Base-by-base conservation (phyloP, 2,113 vertebrate genomes). In the Eptesicus fuscus region DNA sequence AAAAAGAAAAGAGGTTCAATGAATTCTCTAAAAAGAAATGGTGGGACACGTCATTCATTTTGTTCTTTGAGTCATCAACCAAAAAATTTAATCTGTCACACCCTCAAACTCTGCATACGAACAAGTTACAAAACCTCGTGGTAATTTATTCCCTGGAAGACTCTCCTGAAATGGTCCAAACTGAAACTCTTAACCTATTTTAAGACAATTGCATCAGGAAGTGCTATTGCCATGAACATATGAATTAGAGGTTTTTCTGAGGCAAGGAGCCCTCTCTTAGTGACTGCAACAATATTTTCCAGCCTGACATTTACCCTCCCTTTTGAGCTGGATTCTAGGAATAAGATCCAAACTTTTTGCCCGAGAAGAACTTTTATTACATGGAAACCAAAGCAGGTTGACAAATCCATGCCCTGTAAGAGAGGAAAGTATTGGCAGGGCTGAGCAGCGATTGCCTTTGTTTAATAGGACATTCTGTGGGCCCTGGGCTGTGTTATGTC, bases 401-500 rank as follows among this genome's bases (percentile, higher is more conserved):
- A 90, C 61, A 94, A 85, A 71, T 32, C 17, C 90, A 8, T 22
- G 10, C 5, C 96, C 92, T 78, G 74, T 77, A 80, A 92, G 84
- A 93, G 73, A 76, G 35, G 25, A 71, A 80, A 49, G 53, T 91
- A 77, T 67, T 88, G 95, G 93, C 95, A 94, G 89, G 47, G 42
- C 79, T 90, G 32, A 30, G 56, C 28, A 40, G 88, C 91, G 84
- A 95, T 97, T 92, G 96, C 96, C 95, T 89, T 92, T 83, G 22
- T 93, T 97, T 96, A 97, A 88, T 69, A 97, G 93, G 84, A 94
- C 53, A 82, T 97, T 96, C 95, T 95, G 96, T 78, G 93, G 96
- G 89, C 61, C 56, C 67, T 0, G 42, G 82, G 74, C 95, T 97
- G 94, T 95, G 94, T 96, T 77, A 73, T 95, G 83, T 77, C 94